Evolutionary conservation across 2,113 vertebrate species (phyloP).

Genomic region (Charina bottae): DNA sequence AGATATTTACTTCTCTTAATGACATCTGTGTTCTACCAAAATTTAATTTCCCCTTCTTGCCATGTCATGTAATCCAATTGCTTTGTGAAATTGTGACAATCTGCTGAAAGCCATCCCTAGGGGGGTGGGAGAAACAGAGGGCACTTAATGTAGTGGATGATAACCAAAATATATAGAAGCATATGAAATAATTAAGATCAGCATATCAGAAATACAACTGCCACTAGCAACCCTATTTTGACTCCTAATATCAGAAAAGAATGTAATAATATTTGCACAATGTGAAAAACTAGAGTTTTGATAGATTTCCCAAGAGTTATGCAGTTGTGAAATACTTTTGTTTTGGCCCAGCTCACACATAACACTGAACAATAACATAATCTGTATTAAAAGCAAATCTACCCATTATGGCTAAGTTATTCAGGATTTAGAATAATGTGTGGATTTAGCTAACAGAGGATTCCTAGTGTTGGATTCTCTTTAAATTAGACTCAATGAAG

Average conservation of each 20-base stretch:
- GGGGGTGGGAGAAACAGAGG: not conserved
- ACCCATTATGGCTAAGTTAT: not conserved
- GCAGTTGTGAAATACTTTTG: not conserved
- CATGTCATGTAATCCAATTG: slow-evolving; percentile 13
- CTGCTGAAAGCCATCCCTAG: slow-evolving; percentile 4
- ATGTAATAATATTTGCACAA: not conserved
- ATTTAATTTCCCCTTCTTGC: slow-evolving; percentile 28
- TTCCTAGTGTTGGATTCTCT: not conserved
- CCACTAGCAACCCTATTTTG: not conserved
- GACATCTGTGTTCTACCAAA: slow-evolving; percentile 7
- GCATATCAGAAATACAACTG: not conserved
- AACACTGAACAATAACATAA: not conserved
- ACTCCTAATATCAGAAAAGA: not conserved
- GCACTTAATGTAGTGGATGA: not conserved
- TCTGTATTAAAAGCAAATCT: not conserved
- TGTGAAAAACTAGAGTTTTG: not conserved
- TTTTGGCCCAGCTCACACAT: not conserved
- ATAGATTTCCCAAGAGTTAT: not conserved
- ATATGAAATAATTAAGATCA: not conserved
- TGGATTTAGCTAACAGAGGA: not conserved
- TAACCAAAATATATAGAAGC: not conserved
- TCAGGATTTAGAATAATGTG: not conserved
- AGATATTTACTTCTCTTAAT: not conserved
- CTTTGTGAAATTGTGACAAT: slow-evolving; percentile 12
- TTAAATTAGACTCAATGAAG: not conserved